These are phyloP conservation scores for Pachyramphus minor DNA, from an alignment of 2,113 vertebrate genomes.

Conservation along the genomic window DNA sequence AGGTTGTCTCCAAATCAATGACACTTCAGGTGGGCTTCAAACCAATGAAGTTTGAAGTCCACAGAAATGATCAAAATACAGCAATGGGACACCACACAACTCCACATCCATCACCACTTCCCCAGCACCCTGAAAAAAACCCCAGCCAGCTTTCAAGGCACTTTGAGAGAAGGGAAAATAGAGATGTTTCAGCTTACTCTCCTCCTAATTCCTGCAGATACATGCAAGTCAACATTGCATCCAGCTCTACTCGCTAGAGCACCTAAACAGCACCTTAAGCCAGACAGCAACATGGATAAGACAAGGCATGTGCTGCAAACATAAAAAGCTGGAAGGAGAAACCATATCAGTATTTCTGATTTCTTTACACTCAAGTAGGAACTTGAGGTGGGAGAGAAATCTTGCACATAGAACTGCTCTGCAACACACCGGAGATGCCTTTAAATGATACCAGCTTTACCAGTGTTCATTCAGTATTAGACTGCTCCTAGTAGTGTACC, in stretches of 20 bases:
- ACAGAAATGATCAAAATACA: not conserved
- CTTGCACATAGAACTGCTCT: not conserved
- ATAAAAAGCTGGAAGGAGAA: not conserved
- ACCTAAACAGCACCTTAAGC: not conserved
- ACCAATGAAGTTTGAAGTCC: not conserved
- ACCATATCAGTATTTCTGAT: not conserved
- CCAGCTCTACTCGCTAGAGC: not conserved
- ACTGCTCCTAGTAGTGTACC: not conserved
- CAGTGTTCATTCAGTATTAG: not conserved
- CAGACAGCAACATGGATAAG: not conserved
- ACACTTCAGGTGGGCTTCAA: not conserved
- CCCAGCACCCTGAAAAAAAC: not conserved
- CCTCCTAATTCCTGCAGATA: not conserved
- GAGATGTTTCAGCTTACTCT: not conserved
- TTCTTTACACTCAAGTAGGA: not conserved
- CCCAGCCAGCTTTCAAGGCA: not conserved
- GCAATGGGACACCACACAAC: not conserved
- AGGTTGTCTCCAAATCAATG: not conserved
- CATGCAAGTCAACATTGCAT: not conserved
- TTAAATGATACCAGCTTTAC: not conserved
- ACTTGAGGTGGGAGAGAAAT: not conserved
- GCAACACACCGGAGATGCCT: not conserved
- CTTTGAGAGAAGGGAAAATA: not conserved
- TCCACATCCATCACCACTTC: too few species aligned
- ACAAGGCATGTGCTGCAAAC: not conserved